These are phyloP conservation scores for Volucella bombylans DNA, from an alignment of 2,888 invertebrate species.

Conservation along the genomic window DNA sequence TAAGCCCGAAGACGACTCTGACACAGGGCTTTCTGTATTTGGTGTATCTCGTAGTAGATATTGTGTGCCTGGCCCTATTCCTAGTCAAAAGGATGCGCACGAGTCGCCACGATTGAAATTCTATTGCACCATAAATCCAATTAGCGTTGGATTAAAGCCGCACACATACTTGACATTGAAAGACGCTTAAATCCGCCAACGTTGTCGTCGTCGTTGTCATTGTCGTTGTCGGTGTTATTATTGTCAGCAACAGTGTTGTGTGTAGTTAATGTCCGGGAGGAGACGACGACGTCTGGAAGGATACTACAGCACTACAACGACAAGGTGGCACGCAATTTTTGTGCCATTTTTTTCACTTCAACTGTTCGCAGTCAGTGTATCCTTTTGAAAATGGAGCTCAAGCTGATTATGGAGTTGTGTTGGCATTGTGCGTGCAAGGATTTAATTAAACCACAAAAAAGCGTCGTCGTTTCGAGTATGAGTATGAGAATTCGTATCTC, in stretches of 20 bases:
- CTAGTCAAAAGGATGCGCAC: conserved; percentile 8
- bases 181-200: conserved; percentile 44
- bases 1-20: no score
- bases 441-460: conserved; percentile 68
- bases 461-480: conserved; percentile 46
- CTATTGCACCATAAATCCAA: conserved; percentile 73
- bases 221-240: no score
- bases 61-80: neutral
- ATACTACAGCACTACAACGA: conserved; percentile 32
- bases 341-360: conserved; percentile 25
- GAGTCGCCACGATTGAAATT: conserved; percentile 51
- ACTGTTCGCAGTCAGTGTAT: neutral
- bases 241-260: no score
- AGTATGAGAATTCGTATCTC: conserved; percentile 17
- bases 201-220: neutral
- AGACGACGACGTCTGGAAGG: no score
- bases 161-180: conserved; percentile 68
- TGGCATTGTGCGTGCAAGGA: conserved; percentile 63
- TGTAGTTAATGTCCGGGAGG: no score
- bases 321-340: conserved; percentile 61
- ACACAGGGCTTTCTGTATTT: conserved; percentile 32
- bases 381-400: neutral
- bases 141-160: conserved; percentile 63
- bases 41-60: conserved; percentile 13
- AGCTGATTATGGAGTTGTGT: no score